Base-by-base conservation (phyloP, 2,113 vertebrate genomes). In the Oncorhynchus tshawytscha region DNA sequence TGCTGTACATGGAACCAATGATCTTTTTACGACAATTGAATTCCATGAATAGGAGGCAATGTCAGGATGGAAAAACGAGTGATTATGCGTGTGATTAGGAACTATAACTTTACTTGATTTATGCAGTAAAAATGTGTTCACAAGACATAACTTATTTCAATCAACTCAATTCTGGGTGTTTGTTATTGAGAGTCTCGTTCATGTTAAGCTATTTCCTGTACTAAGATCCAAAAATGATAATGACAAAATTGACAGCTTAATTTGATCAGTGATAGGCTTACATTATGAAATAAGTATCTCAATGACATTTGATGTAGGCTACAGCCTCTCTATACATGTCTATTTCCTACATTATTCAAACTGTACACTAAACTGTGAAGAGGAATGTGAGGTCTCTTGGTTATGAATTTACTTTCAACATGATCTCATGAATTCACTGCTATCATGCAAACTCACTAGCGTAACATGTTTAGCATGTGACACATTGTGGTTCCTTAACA, bases 1-100 rank as follows among this genome's bases (percentile, higher is more conserved):
- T 87, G 9, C 75, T 81, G 72, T 76, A 82, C 74, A 84, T 75
- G 60, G 49, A 72, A 73, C 77, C 71, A 77, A 74, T 74, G 69
- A 70, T 77, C 71, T 77, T 67, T 76, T 22, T 25, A 72, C 57
- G 31, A 74, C 15, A 67, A 29, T 13, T 4, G 62, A 1, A 18
- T 34, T 34, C 71, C 45, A 49, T 13, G 27, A 20, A 29, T 20
- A 34, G 29, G 2, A 67, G 66, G 16, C 16, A 66, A 25, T 27
- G 29, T 7, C 34, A 24, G 66, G 29, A 34, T 6, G 24, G 29
- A 4, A 68, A 20, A 18, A 68, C 7, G 2, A 4, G 12, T 29
- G 12, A 29, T 15, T 16, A 16, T 68, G 29, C 6, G 27, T 27
- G 24, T 27, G 65, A 31, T 18, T 29, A 16, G 29, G 4, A 39